Evolutionary conservation across 2,113 vertebrate species (phyloP).

Genomic region (Todiramphus chloris): DNA sequence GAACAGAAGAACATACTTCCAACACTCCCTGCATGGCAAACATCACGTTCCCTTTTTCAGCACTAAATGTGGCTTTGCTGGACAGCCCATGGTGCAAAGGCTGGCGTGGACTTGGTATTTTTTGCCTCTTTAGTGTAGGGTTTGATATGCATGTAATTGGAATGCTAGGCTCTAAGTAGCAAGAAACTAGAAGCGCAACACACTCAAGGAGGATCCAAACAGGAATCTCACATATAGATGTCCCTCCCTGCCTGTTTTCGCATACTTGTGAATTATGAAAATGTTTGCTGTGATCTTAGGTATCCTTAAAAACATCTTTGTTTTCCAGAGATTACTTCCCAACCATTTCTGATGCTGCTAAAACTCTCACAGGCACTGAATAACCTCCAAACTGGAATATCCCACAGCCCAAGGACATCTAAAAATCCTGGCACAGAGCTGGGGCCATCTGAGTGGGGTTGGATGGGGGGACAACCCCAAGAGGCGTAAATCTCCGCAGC

Average conservation of each 20-base stretch:
- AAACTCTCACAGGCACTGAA: neutral
- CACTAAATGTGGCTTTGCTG: neutral
- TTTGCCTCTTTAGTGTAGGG: neutral
- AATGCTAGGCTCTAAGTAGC: neutral
- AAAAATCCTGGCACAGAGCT: neutral
- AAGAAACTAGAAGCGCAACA: neutral
- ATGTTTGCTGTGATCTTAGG: neutral
- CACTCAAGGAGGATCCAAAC: neutral
- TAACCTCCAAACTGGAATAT: neutral
- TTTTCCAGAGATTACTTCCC: neutral
- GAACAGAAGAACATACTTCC: neutral
- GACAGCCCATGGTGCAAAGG: neutral
- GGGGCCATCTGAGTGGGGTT: neutral
- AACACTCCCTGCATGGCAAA: neutral
- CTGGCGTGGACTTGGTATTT: neutral
- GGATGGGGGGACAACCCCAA: fast-evolving
- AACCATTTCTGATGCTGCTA: neutral
- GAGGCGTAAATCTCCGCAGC: neutral
- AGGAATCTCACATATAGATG: neutral
- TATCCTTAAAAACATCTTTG: neutral
- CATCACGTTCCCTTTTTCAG: neutral
- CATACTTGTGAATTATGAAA: neutral
- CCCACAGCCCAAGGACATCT: fast-evolving
- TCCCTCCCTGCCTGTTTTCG: neutral
- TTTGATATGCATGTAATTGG: fast-evolving